Conservation (phyloP, 2,113 vertebrate species). For the Indri indri region DNA sequence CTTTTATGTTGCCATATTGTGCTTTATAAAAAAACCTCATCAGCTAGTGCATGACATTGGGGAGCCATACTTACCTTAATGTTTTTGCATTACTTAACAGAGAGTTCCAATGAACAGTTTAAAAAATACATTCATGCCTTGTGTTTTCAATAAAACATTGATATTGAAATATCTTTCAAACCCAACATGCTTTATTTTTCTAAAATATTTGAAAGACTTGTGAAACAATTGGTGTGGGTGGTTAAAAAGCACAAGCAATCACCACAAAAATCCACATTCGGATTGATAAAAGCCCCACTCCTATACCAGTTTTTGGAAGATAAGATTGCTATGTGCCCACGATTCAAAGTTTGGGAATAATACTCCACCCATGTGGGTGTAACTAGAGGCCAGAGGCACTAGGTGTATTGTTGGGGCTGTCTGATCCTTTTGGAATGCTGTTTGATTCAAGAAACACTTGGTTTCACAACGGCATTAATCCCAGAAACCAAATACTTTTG, state of each 20-base stretch:
- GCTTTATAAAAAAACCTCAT: background rate
- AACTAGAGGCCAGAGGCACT: background rate
- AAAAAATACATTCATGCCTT: background rate
- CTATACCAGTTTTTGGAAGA: conserved; percentile 8
- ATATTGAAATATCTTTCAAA: conserved; percentile 4
- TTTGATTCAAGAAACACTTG: background rate
- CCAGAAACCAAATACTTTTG: conserved; percentile 17
- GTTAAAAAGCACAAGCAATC: background rate
- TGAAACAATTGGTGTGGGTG: conserved; percentile 37
- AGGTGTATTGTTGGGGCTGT: background rate
- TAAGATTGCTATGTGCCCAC: background rate
- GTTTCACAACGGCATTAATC: background rate
- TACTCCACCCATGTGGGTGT: background rate
- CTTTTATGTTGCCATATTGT: background rate
- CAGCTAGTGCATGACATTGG: background rate
- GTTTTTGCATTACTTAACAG: background rate
- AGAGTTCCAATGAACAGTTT: background rate
- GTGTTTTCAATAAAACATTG: background rate
- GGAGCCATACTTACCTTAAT: background rate
- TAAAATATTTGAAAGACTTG: conserved; percentile 51
- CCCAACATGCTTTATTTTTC: conserved; percentile 51
- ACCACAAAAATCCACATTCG: background rate
- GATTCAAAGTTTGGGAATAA: background rate
- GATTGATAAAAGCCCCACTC: background rate
- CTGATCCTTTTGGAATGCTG: background rate